These are phyloP conservation scores for Theonella swinhoei DNA, from an alignment of 37 sponge, comb jelly and placozoan species.

Conservation along the genomic window DNA sequence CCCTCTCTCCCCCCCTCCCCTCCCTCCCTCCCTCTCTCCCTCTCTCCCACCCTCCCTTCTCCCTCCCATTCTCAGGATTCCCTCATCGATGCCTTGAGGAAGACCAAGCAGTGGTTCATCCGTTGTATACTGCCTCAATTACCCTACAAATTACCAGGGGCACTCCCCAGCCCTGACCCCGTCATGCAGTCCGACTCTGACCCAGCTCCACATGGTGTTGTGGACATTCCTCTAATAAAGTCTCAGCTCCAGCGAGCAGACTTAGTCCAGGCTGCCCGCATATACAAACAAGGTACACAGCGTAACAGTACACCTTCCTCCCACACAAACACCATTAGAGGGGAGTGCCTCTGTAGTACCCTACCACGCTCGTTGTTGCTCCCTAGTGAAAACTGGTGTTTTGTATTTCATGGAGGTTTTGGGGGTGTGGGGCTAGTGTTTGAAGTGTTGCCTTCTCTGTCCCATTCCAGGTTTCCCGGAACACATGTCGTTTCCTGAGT, in stretches of 20 bases:
- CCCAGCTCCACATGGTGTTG: constrained; percentile 39
- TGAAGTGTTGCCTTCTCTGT: neutral
- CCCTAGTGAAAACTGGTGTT: no score
- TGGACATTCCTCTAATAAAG: constrained; percentile 91
- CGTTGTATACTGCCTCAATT: constrained; percentile 89
- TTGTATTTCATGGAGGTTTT: neutral
- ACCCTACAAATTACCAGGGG: constrained; percentile 77
- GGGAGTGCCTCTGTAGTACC: no score
- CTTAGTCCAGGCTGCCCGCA: constrained; percentile 88
- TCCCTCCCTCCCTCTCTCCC: neutral
- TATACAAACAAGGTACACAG: constrained; percentile 92
- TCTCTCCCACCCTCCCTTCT: neutral
- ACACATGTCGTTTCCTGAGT: constrained; percentile 85
- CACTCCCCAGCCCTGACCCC: constrained; percentile 46
- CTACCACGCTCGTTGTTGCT: no score
- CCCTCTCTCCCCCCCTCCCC: neutral
- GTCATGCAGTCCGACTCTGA: constrained; percentile 15
- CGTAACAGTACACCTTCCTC: constrained; percentile 31
- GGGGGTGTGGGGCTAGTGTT: no score
- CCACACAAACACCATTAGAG: neutral
- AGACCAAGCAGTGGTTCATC: constrained; percentile 90
- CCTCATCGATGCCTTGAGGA: constrained; percentile 81
- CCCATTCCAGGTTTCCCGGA: constrained; percentile 99
- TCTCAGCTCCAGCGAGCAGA: constrained; percentile 85
- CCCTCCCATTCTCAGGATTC: constrained; percentile 73